phyloP scores from a whole-genome alignment of 2,797 vertebrate species.

The Poeciliopsis paucimaculata region DNA sequence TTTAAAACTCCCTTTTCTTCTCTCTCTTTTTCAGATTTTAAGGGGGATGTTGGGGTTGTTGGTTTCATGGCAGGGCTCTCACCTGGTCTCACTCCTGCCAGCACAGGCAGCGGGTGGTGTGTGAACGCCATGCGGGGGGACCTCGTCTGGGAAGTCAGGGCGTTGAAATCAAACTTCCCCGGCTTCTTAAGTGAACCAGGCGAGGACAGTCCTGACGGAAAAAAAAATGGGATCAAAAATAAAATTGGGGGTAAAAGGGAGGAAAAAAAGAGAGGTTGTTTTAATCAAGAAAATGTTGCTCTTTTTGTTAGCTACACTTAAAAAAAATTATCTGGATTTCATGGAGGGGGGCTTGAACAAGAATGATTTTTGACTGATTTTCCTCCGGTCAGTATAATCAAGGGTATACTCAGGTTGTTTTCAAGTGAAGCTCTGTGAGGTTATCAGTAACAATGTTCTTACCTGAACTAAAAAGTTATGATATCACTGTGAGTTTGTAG shows the following conservation, averaged over 20 bases:
- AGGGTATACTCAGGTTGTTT: slow-evolving; percentile 6
- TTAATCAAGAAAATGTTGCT: slow-evolving; percentile 75
- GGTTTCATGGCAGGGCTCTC: slow-evolving; percentile 81
- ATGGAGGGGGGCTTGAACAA: slow-evolving; percentile 61
- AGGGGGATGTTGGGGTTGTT: slow-evolving; percentile 33
- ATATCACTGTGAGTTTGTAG: background rate
- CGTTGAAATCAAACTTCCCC: slow-evolving; percentile 97
- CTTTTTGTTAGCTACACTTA: slow-evolving; percentile 58
- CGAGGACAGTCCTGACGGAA: slow-evolving; percentile 84
- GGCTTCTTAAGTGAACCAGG: slow-evolving; percentile 96
- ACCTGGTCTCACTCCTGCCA: slow-evolving; percentile 98
- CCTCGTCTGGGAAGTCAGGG: slow-evolving; percentile 92
- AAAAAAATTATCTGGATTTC: slow-evolving; percentile 32
- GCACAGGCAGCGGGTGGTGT: slow-evolving; percentile 97
- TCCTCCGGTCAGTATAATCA: slow-evolving; percentile 21
- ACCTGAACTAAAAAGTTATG: background rate
- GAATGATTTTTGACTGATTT: slow-evolving; percentile 43
- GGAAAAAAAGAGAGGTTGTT: slow-evolving; percentile 76
- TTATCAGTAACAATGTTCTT: background rate
- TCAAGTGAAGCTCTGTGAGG: background rate
- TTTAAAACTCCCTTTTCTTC: slow-evolving; percentile 73
- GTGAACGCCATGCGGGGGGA: slow-evolving; percentile 97
- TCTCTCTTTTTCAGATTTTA: slow-evolving; percentile 74
- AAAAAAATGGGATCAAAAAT: slow-evolving; percentile 70
- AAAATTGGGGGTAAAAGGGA: slow-evolving; percentile 62